Evolutionary conservation across 2,888 invertebrate species (phyloP), one percentile per base, ranked within the genome.

Genomic region (Agrochola litura): DNA sequence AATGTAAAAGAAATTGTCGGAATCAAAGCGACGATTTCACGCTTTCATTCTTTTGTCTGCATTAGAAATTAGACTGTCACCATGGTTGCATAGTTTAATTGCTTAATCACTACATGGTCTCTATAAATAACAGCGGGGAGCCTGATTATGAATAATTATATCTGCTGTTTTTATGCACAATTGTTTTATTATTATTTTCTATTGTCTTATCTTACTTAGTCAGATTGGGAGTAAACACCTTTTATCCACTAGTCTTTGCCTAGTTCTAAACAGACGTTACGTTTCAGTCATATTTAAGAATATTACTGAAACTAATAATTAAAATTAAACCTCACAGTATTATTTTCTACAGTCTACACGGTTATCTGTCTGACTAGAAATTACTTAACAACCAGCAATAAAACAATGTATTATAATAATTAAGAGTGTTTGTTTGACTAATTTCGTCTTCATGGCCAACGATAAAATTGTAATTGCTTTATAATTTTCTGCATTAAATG

Each of bases 1-100:
- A 58, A 77, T 77, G 65, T 65, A 65, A 75, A 77, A 75, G 77
- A 84, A 78, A 86, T 73, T 71, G 72, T 68, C 46, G 41, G 76
- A 83, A 73, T 75, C 72, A 86, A 81, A 78, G 70, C 73, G 74
- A 60, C 66, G 66, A 84, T 79, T 82, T 81, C 80, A 87, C 86
- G 86, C 88, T 88, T 88, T 87, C 88, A 37, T 84, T 86, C 73
- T 69, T 88, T 76, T 82, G 79, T 87, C 60, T 73, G 41, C 68
- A 64, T 79, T 84, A 84, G 82, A 86, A 87, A 87, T 76, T 76
- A 65, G 67, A 79, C 60, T 87, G 88, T 87, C 88, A 88, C 88
- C 82, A 77, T 84, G 58, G 84, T 73, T 88, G 84, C 82, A 67
- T 84, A 71, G 25, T 63, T 76, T 88, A 87, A 85, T 81, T 79